Evolutionary conservation across 2,888 invertebrate genomes (phyloP), one percentile per base, ranked within the genome.

Genomic region (Antheraea yamamai): DNA sequence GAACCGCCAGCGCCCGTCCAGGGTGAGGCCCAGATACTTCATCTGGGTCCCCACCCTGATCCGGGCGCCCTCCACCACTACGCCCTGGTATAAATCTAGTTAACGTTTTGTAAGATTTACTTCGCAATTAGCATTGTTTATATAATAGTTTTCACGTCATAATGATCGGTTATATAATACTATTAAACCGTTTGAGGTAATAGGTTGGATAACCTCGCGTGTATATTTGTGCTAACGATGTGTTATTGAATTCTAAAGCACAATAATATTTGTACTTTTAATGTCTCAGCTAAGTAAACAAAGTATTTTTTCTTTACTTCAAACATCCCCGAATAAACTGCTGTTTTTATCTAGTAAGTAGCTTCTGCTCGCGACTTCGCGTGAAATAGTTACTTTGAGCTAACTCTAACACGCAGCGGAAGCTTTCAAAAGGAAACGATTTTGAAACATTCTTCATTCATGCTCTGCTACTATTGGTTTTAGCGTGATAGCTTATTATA

Each of bases 61-160:
- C n/a, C n/a, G n/a, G n/a, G n/a, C n/a, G n/a, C n/a, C n/a, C n/a
- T n/a, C n/a, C n/a, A n/a, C n/a, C n/a, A n/a, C n/a, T n/a, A n/a
- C n/a, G n/a, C 39, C 70, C 39, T n/a, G 39, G 12, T 39, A n/a
- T 7, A 39, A 39, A n/a, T 70, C 39, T 70, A 70, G 10, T 47
- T 47, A 47, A 1, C 39, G 70, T 70, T n/a, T 70, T 70, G 23
- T 70, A 70, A 70, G 10, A 68, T 39, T 39, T 39, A 39, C 23
- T 39, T 39, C 70, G 70, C 12, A 70, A 39, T 70, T 70, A 39
- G 35, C 35, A 70, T 70, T 70, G 70, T 35, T 70, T 70, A 39
- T 23, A 39, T 70, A 70, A 70, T 70, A 39, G 70, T 10, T 70
- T 39, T 39, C 70, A 39, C 39, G 23, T 70, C 10, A 39, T 39